These are phyloP conservation scores for Megalonaias nervosa DNA, from an alignment of 1,140 invertebrate genomes.

Conservation along the genomic window DNA sequence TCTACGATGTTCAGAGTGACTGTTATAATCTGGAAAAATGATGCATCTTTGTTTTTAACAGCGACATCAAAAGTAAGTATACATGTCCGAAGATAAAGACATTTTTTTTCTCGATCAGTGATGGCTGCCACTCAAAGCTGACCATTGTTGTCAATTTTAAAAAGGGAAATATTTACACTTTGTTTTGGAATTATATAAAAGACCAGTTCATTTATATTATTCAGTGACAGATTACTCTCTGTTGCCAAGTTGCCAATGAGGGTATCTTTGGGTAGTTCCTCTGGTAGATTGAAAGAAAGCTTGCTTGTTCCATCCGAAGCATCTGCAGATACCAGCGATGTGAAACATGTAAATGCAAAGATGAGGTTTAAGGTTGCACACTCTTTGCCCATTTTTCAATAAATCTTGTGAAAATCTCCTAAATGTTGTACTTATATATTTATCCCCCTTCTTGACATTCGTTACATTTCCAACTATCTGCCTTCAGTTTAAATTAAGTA, in stretches of 20 bases:
- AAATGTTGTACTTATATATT: no score
- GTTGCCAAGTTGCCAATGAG: constrained; percentile 35
- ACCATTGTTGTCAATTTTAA: constrained; percentile 27
- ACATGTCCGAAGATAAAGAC: constrained; percentile 18
- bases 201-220: constrained; percentile 11
- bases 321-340: no score
- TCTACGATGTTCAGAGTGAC: constrained; percentile 22
- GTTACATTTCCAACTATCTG: no score
- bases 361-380: no score
- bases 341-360: no score
- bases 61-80: constrained; percentile 7
- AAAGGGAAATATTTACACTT: neutral
- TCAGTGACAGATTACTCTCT: constrained; percentile 16
- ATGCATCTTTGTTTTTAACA: constrained; percentile 12
- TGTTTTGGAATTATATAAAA: constrained; percentile 6
- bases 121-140: constrained; percentile 22
- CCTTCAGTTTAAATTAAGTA: no score
- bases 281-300: constrained; percentile 18
- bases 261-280: constrained; percentile 16
- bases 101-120: constrained; percentile 27
- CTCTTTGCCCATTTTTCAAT: no score
- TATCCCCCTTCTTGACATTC: no score
- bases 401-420: no score
- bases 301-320: neutral
- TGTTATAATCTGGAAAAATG: neutral